A percentile compares a stretch with the other conserved stretches of the same genome.
phyloP scores from a whole-genome alignment of 2,888 invertebrate species.

The Athripsodes cinereus region DNA sequence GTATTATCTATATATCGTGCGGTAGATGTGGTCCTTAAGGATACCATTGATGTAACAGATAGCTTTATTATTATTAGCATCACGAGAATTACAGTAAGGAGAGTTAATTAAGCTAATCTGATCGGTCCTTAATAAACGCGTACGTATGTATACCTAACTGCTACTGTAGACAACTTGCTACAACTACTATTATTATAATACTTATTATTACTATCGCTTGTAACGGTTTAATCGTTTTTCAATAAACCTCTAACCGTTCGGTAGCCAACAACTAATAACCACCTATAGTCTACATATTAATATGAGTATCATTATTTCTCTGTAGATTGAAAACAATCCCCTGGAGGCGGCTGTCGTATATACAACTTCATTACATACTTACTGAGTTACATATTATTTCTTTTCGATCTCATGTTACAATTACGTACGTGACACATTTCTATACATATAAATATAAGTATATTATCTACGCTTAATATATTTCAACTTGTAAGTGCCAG shows the following conservation, averaged over 20 bases:
- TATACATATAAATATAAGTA: no score
- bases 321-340: no score
- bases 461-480: no score
- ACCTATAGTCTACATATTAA: not conserved
- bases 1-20: not conserved
- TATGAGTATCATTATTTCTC: no score
- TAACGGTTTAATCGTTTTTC: not conserved
- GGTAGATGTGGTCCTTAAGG: not conserved
- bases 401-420: no score
- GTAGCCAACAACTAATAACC: not conserved
- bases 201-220: not conserved
- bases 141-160: not conserved
- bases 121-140: not conserved
- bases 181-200: not conserved
- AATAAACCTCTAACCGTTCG: not conserved
- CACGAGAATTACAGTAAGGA: not conserved
- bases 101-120: not conserved
- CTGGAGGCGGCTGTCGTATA: no score
- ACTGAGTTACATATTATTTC: no score
- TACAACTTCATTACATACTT: no score
- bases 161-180: not conserved
- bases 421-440: no score
- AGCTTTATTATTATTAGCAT: not conserved
- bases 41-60: not conserved
- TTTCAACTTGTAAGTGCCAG: no score